A percentile compares a stretch with the other conserved stretches of the same genome.
These are phyloP conservation scores for Spodoptera frugiperda DNA, from an alignment of 1,140 invertebrate genomes.

Conservation along the genomic window DNA sequence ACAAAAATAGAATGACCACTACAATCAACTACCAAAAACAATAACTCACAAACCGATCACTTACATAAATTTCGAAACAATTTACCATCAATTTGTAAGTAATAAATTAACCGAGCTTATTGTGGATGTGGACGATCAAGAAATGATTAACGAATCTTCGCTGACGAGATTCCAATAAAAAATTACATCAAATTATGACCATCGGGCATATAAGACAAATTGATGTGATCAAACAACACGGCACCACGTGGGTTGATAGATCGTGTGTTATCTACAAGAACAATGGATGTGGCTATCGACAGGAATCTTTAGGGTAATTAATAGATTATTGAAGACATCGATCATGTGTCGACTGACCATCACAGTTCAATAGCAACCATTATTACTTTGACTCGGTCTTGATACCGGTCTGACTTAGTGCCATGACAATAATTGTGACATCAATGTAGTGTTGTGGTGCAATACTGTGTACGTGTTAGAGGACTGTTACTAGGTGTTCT, in stretches of 20 bases:
- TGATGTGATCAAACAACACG: constrained; percentile 70
- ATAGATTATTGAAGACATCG: constrained; percentile 75
- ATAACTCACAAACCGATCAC: background rate
- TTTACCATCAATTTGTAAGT: constrained; percentile 38
- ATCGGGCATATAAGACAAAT: constrained; percentile 76
- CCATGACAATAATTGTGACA: constrained; percentile 34
- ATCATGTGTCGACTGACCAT: constrained; percentile 62
- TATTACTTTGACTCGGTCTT: constrained; percentile 21
- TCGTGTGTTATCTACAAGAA: constrained; percentile 67
- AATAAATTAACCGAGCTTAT: constrained; percentile 29
- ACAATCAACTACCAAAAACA: constrained; percentile 4
- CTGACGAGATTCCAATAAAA: constrained; percentile 41
- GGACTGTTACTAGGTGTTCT: background rate
- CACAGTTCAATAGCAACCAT: constrained; percentile 10
- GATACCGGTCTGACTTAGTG: constrained; percentile 19
- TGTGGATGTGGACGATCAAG: constrained; percentile 25
- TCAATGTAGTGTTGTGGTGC: constrained; percentile 9
- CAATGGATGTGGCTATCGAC: constrained; percentile 75
- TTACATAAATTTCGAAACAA: constrained; percentile 32
- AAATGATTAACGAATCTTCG: constrained; percentile 41
- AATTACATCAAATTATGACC: constrained; percentile 60
- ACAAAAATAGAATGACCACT: background rate
- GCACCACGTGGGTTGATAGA: constrained; percentile 78
- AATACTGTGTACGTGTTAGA: background rate
- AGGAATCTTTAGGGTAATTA: constrained; percentile 77